Conservation (phyloP, 2,888 invertebrate species). For the Chouioia cunea region DNA sequence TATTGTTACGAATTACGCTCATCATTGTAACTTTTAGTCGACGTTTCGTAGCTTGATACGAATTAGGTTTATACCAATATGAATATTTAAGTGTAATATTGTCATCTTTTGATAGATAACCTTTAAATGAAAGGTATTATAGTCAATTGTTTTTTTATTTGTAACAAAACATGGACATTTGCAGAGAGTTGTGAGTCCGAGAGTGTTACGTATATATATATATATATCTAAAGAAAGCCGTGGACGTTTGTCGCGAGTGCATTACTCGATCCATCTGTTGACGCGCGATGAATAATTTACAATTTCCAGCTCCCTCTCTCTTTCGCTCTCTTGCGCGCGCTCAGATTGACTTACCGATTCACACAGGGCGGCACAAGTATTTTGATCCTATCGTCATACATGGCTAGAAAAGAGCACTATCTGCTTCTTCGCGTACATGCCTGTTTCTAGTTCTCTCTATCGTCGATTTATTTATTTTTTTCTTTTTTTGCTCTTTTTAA, state of each 20-base stretch:
- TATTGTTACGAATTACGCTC: no score
- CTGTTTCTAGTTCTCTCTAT: slow-evolving; percentile 8
- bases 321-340: no score
- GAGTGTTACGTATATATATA: slow-evolving; percentile 4
- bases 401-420: neutral
- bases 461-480: neutral
- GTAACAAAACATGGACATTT: no score
- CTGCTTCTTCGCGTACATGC: slow-evolving; percentile 10
- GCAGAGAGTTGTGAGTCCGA: no score
- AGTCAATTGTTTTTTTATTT: no score
- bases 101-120: no score
- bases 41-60: no score
- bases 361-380: slow-evolving; percentile 46
- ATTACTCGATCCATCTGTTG: slow-evolving; percentile 53
- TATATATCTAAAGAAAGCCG: slow-evolving; percentile 4
- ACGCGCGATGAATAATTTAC: slow-evolving; percentile 55
- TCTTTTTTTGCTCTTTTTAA: neutral
- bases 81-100: no score
- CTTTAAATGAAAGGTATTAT: no score
- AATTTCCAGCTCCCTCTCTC: slow-evolving; percentile 22
- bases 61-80: no score
- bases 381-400: slow-evolving; percentile 51
- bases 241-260: slow-evolving; percentile 46
- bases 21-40: no score
- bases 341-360: no score